Base-by-base conservation (phyloP, 2,888 invertebrate genomes). In the Hyposoter dolosus region DNA sequence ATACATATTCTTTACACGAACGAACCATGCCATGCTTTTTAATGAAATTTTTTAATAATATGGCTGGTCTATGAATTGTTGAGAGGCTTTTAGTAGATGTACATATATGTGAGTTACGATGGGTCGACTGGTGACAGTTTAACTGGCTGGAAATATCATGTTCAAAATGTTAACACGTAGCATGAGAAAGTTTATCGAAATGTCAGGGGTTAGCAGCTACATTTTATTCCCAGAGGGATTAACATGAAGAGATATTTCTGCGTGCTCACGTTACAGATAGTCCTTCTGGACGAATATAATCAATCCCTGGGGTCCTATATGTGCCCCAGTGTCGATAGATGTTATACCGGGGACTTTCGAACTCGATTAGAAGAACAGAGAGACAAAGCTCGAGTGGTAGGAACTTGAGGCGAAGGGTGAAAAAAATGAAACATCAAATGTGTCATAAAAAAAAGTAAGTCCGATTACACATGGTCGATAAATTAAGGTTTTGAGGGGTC, bases 111-210 rank as follows among this genome's bases (percentile, higher is more conserved):
- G 40, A 63, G 43, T 60, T 35, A 43, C 47, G 7, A 35, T 23
- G 19, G 17, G 12, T n/a, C 6, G n/a, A 65, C 56, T 53, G 47
- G 60, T 35, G 35, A 69, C 7, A 10, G 7, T 32, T 74, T 28
- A 87, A 88, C 86, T 86, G 74, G 86, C 77, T 89, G 89, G 90
- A 91, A 90, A 90, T 91, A 90, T 65, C 43, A n/a, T 75, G 78
- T 84, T 83, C 85, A 90, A 90, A 92, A 91, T 91, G 89, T 87
- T 88, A 71, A 76, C 23, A 43, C 40, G 45, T 45, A 19, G 47
- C 35, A 84, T 89, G 89, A 85, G 89, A 92, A 92, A 93, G 92
- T 93, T 92, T 91, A 92, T 90, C 89, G 90, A 92, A 93, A 93
- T 92, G 92, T 92, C 92, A 88, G 66, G 40, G 72, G 47, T 68